These are phyloP conservation scores for Quadroppia sp. DNA, from an alignment of 2,888 invertebrate genomes.

Conservation along the genomic window DNA sequence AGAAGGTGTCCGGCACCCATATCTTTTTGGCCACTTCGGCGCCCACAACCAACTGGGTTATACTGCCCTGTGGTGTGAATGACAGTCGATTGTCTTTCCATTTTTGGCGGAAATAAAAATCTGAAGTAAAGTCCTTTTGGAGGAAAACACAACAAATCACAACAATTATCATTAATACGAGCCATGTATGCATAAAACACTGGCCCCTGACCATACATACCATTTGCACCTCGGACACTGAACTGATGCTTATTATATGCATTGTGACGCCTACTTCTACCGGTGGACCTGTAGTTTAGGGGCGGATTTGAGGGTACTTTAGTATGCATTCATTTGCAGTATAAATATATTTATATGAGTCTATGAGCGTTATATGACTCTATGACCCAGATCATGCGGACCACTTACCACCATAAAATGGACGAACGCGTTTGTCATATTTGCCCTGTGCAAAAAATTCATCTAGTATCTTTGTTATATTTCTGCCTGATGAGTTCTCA, in stretches of 20 bases:
- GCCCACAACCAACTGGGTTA: conserved; percentile 85
- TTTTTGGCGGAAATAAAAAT: conserved; percentile 98
- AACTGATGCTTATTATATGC: conserved; percentile 97
- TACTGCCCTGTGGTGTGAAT: conserved; percentile 80
- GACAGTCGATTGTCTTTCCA: conserved; percentile 95
- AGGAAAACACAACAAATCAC: not conserved
- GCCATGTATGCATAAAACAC: too few species aligned
- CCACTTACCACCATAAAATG: conserved; percentile 91
- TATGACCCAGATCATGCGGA: too few species aligned
- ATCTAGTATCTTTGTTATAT: conserved; percentile 48
- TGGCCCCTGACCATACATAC: too few species aligned
- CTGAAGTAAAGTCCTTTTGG: conserved; percentile 85
- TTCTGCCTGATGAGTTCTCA: too few species aligned
- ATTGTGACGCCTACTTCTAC: conserved; percentile 97
- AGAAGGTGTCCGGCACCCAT: conserved; percentile 99
- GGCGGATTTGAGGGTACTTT: not conserved
- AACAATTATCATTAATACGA: too few species aligned
- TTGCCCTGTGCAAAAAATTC: conserved; percentile 63
- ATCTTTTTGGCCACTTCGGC: conserved; percentile 95
- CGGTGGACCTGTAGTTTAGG: conserved; percentile 70
- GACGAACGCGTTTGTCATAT: conserved; percentile 98
- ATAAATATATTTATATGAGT: too few species aligned
- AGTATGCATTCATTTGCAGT: not conserved
- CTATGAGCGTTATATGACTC: too few species aligned
- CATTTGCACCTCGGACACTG: conserved; percentile 97